phyloP scores from a whole-genome alignment of 2,113 vertebrate species.

The Bos indicus region DNA sequence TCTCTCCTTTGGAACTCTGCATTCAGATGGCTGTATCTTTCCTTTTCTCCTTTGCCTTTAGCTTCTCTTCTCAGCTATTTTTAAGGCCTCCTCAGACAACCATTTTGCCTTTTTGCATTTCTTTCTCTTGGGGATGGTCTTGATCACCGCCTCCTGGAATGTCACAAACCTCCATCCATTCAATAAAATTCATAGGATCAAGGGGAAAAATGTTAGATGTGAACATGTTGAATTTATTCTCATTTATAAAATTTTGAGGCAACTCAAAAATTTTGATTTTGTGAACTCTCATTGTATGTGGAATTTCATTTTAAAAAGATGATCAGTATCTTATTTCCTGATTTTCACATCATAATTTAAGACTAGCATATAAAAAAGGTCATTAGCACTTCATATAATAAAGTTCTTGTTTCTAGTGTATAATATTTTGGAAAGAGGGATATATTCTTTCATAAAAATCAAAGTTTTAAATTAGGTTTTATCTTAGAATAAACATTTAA shows the following conservation, averaged over 20 bases:
- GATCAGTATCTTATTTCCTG: background rate
- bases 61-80: background rate
- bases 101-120: background rate
- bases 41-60: background rate
- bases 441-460: background rate
- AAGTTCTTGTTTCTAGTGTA: background rate
- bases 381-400: background rate
- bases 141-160: background rate
- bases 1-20: background rate
- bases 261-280: constrained; percentile 11
- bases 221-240: background rate
- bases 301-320: background rate
- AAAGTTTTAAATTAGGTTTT: background rate
- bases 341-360: background rate
- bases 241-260: background rate
- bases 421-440: background rate
- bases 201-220: background rate
- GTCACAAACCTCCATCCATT: background rate
- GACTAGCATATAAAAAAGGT: background rate
- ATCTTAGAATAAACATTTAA: constrained; percentile 23
- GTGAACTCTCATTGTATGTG: background rate
- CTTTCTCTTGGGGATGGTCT: background rate
- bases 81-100: background rate
- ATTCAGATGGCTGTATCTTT: background rate
- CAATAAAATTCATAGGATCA: background rate